Evolutionary conservation across 30 jellyfish, hydroid and myxozoan genomes (phyloP).

Genomic region (Pelagia noctiluca): DNA sequence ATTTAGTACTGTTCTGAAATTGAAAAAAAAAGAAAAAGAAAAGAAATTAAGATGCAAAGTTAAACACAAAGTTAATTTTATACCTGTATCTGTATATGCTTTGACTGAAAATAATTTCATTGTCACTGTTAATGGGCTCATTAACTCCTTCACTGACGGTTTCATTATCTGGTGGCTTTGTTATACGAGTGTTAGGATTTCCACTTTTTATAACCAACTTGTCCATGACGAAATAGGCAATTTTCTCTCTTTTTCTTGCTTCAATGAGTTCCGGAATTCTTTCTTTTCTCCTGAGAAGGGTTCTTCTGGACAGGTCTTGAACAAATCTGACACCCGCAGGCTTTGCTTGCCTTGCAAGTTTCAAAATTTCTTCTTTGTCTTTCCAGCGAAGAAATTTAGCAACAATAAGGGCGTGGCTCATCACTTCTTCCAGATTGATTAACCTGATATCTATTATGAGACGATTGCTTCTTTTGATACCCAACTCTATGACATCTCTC

Average conservation of each 20-base stretch:
- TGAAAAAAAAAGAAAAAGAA: background rate
- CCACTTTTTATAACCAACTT: slow-evolving; percentile 4
- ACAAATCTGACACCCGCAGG: background rate
- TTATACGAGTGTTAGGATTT: slow-evolving; percentile 1
- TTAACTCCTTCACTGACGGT: background rate
- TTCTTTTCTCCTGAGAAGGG: slow-evolving; percentile 33
- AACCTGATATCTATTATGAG: background rate
- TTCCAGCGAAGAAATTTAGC: slow-evolving; percentile 20
- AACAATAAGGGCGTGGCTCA: slow-evolving; percentile 32
- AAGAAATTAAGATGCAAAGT: slow-evolving; percentile 1
- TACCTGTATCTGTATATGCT: slow-evolving; percentile 3
- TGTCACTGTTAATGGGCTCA: slow-evolving; percentile 20
- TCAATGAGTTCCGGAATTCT: slow-evolving; percentile 28
- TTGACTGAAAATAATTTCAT: slow-evolving; percentile 5
- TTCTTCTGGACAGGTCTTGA: slow-evolving; percentile 17
- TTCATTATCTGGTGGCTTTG: slow-evolving; percentile 31
- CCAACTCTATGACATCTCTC: too few species aligned
- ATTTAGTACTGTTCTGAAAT: slow-evolving; percentile 1
- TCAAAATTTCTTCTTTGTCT: background rate
- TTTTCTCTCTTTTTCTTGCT: slow-evolving; percentile 32
- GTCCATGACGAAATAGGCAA: slow-evolving; percentile 47
- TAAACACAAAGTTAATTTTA: background rate
- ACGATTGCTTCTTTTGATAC: background rate
- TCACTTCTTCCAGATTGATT: background rate
- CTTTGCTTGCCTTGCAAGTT: background rate